Evolutionary conservation across 2,113 vertebrate species (phyloP), one percentile per base, ranked within the genome.

Genomic region (Heliornis fulica): DNA sequence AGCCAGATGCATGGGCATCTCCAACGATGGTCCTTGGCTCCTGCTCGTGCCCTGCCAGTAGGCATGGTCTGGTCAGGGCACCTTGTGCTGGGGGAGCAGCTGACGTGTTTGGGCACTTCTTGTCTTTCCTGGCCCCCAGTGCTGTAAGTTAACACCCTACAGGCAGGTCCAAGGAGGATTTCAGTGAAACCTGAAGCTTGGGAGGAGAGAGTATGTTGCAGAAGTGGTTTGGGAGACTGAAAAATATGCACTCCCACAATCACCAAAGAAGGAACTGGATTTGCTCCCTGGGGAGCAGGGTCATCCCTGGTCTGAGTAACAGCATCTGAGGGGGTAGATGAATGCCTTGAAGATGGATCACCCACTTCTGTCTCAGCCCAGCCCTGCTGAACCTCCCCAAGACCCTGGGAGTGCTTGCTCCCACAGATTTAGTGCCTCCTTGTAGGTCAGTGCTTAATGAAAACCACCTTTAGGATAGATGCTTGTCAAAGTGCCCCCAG

Each of bases 121-220:
- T 97, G 95, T 88, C 93, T 95, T 96, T 96, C 95, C 91, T 96
- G 95, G 95, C 95, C 91, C 81, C 91, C 7, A 15, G 68, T 1
- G 1, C 90, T 97, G 95, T 95, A 97, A 96, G 84, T 88, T 93
- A 96, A 96, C 94, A 97, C 95, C 94, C 78, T 51, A 77, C 92
- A 92, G 87, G 80, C 95, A 7, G 76, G 76, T 83, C 94, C 92
- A 94, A 77, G 89, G 93, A 93, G 94, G 94, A 96, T 96, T 96
- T 95, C 85, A 74, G 78, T 29, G 93, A 97, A 97, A 97, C 93
- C 84, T 88, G 93, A 96, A 91, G 90, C 95, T 94, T 71, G 72
- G 68, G 90, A 92, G 87, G 85, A 76, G 87, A 97, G 88, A 95
- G 95, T 94, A 94, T 96, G 92, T 88, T 74, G 93, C 85, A 95